A percentile compares a stretch with the other conserved stretches of the same genome.
These are phyloP conservation scores for Andrena trimmerana DNA, from an alignment of 2,888 invertebrate species.

Conservation along the genomic window DNA sequence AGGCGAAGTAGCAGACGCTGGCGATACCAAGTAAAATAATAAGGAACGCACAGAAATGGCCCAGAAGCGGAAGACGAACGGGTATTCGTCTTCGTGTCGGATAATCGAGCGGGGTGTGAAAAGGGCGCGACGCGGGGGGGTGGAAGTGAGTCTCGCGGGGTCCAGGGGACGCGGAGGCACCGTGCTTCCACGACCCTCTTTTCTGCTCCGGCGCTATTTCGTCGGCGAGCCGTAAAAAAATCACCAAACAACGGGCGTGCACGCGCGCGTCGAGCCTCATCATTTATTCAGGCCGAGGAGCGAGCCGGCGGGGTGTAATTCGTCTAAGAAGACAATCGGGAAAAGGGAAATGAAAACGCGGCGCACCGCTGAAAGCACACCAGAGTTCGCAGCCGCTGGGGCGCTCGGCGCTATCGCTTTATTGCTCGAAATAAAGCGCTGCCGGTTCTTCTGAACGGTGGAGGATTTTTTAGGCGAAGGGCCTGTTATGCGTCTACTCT, in stretches of 20 bases:
- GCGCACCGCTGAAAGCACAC: constrained; percentile 14
- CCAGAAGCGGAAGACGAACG: constrained; percentile 4
- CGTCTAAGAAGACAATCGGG: constrained; percentile 45
- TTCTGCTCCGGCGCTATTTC: constrained; percentile 59
- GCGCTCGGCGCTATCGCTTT: constrained; percentile 20
- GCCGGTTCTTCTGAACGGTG: background rate
- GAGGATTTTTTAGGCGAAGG: background rate
- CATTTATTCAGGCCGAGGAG: constrained; percentile 55
- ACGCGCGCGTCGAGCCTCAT: constrained; percentile 55
- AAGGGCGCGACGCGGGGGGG: constrained; percentile 42
- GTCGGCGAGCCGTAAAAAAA: constrained; percentile 65
- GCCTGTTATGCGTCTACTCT: background rate
- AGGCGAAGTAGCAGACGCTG: no score
- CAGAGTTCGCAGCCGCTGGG: background rate
- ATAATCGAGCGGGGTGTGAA: constrained; percentile 68
- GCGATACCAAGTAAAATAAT: no score
- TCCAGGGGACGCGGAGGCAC: constrained; percentile 48
- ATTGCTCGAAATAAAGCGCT: constrained; percentile 37
- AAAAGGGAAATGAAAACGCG: constrained; percentile 26
- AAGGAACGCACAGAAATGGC: no score
- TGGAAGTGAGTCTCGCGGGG: constrained; percentile 43
- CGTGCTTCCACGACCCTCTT: constrained; percentile 41
- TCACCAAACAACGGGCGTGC: constrained; percentile 64
- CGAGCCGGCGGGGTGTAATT: constrained; percentile 50
- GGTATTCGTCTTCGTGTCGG: constrained; percentile 53